Conservation (phyloP, 2,113 vertebrate genomes). For the Gulo gulo region DNA sequence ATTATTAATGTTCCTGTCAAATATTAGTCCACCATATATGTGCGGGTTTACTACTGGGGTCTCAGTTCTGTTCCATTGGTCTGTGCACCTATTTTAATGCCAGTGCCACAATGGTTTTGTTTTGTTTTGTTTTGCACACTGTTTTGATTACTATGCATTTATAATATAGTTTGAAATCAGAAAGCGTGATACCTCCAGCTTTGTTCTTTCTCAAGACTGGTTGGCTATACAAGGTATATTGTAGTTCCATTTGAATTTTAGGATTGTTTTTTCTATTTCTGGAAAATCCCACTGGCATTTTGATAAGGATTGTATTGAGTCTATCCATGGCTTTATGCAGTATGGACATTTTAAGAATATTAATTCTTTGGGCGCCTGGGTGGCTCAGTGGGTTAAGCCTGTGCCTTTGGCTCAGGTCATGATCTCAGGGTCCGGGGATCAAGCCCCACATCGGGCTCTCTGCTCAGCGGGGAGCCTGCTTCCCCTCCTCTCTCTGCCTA, state of each 20-base stretch:
- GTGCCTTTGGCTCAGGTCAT: no score
- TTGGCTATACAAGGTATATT: neutral
- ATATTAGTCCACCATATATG: neutral
- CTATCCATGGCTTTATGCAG: neutral
- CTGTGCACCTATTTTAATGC: neutral
- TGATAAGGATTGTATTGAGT: neutral
- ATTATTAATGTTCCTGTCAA: neutral
- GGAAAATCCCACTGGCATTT: neutral
- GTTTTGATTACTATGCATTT: neutral
- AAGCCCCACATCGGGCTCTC: no score
- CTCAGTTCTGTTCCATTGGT: neutral
- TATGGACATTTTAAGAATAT: neutral
- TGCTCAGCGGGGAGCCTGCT: no score
- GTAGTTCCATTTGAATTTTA: neutral
- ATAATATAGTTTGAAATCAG: neutral
- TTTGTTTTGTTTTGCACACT: neutral
- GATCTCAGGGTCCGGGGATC: no score
- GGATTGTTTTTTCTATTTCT: neutral
- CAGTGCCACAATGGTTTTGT: neutral
- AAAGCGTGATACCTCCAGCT: neutral
- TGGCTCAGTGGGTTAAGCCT: no score
- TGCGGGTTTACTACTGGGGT: neutral
- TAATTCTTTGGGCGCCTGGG: neutral
- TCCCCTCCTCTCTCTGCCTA: no score
- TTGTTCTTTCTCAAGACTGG: neutral